Evolutionary conservation across 1,140 invertebrate genomes (phyloP).

Genomic region (Belonocnema kinseyi): DNA sequence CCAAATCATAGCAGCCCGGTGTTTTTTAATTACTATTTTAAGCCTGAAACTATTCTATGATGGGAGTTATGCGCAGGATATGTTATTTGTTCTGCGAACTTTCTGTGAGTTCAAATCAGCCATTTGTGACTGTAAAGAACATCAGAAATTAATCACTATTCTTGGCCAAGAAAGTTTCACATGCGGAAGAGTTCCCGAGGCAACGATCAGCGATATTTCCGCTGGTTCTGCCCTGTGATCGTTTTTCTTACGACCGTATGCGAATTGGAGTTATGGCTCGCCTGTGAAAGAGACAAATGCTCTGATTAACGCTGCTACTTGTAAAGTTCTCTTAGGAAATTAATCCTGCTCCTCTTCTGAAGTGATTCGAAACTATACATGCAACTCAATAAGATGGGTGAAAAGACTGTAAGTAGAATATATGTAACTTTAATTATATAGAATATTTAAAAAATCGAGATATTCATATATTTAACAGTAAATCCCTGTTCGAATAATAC

Average conservation of each 20-base stretch:
- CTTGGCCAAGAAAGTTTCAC: constrained; percentile 7
- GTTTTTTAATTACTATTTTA: not conserved
- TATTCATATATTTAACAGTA: too few species aligned
- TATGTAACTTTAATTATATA: too few species aligned
- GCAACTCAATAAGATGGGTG: too few species aligned
- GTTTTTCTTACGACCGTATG: constrained; percentile 22
- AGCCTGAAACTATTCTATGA: not conserved
- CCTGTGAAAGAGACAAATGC: constrained; percentile 15
- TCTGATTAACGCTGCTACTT: not conserved
- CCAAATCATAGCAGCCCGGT: not conserved
- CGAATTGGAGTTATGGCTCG: constrained; percentile 5
- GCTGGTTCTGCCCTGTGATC: not conserved
- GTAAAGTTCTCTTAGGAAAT: constrained; percentile 23
- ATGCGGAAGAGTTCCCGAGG: not conserved
- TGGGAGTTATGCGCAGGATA: not conserved
- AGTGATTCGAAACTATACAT: too few species aligned
- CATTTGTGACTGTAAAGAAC: not conserved
- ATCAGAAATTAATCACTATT: not conserved
- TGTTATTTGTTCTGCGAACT: not conserved
- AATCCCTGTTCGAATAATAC: too few species aligned
- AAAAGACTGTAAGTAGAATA: too few species aligned
- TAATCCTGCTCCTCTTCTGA: not conserved
- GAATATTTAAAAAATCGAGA: too few species aligned
- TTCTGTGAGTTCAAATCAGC: not conserved
- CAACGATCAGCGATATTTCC: constrained; percentile 1